Percentiles rank a stretch among this genome's conserved stretches.
Conservation (phyloP, 2,797 vertebrate species). For the Perodicticus potto region DNA sequence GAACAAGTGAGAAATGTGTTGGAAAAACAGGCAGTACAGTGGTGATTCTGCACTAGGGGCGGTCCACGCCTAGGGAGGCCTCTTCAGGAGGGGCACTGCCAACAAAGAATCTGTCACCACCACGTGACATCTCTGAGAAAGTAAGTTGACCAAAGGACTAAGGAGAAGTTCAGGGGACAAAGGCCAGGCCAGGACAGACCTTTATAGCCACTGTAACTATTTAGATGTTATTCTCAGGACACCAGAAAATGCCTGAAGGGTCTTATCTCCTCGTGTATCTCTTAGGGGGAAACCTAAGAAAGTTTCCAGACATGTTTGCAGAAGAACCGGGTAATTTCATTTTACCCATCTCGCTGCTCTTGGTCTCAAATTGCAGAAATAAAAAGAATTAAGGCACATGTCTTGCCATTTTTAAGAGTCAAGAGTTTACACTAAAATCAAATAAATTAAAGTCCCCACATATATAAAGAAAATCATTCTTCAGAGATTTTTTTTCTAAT, state of each 20-base stretch:
- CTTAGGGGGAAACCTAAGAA: not conserved
- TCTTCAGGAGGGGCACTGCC: not conserved
- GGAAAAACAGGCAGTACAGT: not conserved
- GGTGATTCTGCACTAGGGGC: not conserved
- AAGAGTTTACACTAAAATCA: constrained; percentile 55
- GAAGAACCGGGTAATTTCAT: not conserved
- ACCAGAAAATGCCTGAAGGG: not conserved
- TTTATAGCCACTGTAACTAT: not conserved
- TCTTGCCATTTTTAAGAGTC: not conserved
- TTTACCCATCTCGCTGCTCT: not conserved
- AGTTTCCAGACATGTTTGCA: not conserved
- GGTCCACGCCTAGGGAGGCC: accelerated
- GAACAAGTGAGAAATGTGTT: not conserved
- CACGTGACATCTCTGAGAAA: not conserved
- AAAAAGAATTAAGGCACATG: not conserved
- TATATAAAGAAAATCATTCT: constrained; percentile 33
- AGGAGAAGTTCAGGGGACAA: not conserved
- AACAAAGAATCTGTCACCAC: not conserved
- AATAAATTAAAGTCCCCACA: constrained; percentile 15
- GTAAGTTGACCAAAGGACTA: not conserved
- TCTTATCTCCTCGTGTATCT: not conserved
- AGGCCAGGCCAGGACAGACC: not conserved
- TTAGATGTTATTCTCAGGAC: not conserved
- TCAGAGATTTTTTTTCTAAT: constrained; percentile 26
- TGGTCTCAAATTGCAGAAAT: not conserved